Conservation (phyloP, 2,888 invertebrate genomes). For the Apamea anceps region DNA sequence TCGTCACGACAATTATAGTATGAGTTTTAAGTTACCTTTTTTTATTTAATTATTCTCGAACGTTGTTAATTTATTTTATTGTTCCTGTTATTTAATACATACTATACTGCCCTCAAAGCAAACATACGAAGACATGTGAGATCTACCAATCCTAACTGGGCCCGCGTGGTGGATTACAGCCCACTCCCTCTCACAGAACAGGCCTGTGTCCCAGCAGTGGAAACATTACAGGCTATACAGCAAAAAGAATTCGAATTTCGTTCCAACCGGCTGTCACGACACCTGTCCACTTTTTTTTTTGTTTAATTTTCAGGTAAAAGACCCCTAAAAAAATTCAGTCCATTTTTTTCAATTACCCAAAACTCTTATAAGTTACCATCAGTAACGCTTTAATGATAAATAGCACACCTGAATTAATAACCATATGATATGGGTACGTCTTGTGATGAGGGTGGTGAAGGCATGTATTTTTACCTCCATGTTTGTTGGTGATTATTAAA, state of each 20-base stretch:
- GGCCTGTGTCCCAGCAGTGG: too few relatives aligned
- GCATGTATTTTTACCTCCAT: constrained; percentile 66
- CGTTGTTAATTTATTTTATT: too few relatives aligned
- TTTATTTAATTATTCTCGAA: too few relatives aligned
- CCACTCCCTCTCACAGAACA: too few relatives aligned
- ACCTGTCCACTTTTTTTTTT: not conserved
- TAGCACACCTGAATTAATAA: constrained; percentile 64
- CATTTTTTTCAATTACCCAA: not conserved
- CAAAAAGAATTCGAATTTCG: not conserved
- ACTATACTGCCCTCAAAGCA: too few relatives aligned
- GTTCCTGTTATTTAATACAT: too few relatives aligned
- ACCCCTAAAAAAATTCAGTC: not conserved
- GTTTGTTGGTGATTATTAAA: constrained; percentile 66
- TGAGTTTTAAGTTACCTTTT: too few relatives aligned
- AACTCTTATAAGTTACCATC: constrained; percentile 31
- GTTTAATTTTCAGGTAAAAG: not conserved
- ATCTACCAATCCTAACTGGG: too few relatives aligned
- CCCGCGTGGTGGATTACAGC: too few relatives aligned
- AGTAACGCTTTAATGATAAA: constrained; percentile 24
- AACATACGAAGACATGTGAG: too few relatives aligned
- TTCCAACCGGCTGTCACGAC: not conserved
- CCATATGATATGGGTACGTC: constrained; percentile 69
- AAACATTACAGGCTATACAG: too few relatives aligned
- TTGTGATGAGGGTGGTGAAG: constrained; percentile 72
- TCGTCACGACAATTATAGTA: too few relatives aligned